Evolutionary conservation across 2,113 vertebrate species (phyloP), one percentile per base, ranked within the genome.

Genomic region (Amia ocellicauda): DNA sequence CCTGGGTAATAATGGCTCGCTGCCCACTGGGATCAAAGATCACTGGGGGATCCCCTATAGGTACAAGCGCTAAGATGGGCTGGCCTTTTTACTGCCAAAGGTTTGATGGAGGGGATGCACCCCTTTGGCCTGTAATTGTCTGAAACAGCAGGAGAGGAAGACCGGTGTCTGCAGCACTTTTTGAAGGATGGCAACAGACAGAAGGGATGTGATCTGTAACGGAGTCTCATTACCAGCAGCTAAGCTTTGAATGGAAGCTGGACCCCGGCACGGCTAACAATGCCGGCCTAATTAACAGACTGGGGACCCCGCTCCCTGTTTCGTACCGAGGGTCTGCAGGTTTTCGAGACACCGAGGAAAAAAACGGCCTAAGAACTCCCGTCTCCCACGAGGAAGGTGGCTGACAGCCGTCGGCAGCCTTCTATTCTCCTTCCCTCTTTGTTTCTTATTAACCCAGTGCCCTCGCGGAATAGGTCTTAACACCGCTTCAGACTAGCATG

Each of bases 261-360:
- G 70, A 69, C 74, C 75, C 74, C 58, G 71, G 69, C 78, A 75
- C 60, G 62, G 68, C 69, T 76, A 78, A 74, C 76, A 72, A 20
- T 40, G 14, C 36, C 51, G 28, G 77, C 71, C 80, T 85, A 83
- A 85, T 85, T 82, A 83, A 76, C 78, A 80, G 80, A 81, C 72
- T 58, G 76, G 77, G 79, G 81, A 80, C 77, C 71, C 72, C 72
- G 73, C 50, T 54, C 66, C 61, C 71, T 72, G 65, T 70, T 70
- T 58, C 67, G 72, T 64, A 73, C 53, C 74, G 62, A 66, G 60
- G 61, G 75, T 73, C 72, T 67, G 23, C 47, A 17, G 73, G 71
- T 70, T 75, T 20, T 67, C 58, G 14, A 16, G 43, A 45, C n/a
- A n/a, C n/a, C n/a, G n/a, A n/a, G 69, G 69, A 70, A 80, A 74